These are phyloP conservation scores for Phaenicophaeus curvirostris DNA, from an alignment of 2,797 vertebrate genomes.

Conservation along the genomic window DNA sequence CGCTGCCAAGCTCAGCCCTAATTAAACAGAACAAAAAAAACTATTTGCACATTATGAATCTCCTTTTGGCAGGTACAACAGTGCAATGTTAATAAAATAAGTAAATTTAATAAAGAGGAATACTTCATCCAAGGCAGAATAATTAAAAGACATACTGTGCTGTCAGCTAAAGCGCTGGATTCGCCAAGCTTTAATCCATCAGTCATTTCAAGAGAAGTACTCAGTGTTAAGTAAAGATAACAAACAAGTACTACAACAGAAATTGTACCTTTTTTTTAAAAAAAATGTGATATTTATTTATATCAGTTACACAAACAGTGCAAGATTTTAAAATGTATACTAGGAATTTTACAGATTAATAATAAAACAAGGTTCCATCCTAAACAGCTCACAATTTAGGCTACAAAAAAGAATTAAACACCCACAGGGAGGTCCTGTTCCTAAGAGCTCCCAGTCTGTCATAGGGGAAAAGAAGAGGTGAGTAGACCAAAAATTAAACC, in stretches of 20 bases:
- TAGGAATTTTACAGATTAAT: slow-evolving; percentile 24
- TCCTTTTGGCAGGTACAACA: slow-evolving; percentile 65
- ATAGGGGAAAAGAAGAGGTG: background rate
- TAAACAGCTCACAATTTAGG: background rate
- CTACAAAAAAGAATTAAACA: background rate
- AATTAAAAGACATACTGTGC: slow-evolving; percentile 70
- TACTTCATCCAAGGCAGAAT: slow-evolving; percentile 66
- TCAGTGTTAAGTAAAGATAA: background rate
- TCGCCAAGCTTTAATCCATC: slow-evolving; percentile 12
- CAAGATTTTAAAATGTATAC: background rate
- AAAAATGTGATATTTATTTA: slow-evolving; percentile 43
- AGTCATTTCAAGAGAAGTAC: slow-evolving; percentile 14
- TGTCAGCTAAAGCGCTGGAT: slow-evolving; percentile 55
- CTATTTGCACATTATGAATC: slow-evolving; percentile 60
- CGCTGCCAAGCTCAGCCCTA: slow-evolving; percentile 56
- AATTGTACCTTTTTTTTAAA: background rate
- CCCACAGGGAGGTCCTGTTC: background rate
- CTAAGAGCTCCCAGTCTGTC: background rate
- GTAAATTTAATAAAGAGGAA: slow-evolving; percentile 68
- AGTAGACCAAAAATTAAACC: background rate
- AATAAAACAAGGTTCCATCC: background rate
- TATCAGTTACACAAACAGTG: slow-evolving; percentile 30
- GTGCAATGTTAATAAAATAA: slow-evolving; percentile 65
- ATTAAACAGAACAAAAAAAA: slow-evolving; percentile 71
- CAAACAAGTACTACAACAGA: background rate